A percentile compares a stretch with the other conserved stretches of the same genome.
Evolutionary conservation across 2,888 invertebrate species (phyloP).

Genomic region (Ptilodon capucinus): DNA sequence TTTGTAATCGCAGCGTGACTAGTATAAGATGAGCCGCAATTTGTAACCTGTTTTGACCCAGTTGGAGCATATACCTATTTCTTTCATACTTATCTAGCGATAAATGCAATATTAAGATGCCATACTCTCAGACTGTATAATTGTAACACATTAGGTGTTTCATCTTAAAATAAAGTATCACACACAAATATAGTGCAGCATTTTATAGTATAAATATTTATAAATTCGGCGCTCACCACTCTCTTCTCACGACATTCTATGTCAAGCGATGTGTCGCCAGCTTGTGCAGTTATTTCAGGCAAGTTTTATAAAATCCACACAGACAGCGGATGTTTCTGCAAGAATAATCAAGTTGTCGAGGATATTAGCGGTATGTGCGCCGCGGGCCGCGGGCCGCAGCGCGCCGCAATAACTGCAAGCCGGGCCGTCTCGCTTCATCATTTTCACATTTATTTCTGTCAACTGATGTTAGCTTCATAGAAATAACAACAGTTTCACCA

Average conservation of each 20-base stretch:
- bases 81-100: slow-evolving; percentile 7
- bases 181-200: too few relatives aligned
- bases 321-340: too few relatives aligned
- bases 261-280: too few relatives aligned
- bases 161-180: too few relatives aligned
- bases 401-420: background rate
- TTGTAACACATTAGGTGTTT: too few relatives aligned
- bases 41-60: slow-evolving; percentile 17
- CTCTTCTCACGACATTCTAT: too few relatives aligned
- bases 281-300: too few relatives aligned
- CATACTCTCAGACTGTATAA: too few relatives aligned
- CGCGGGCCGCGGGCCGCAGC: too few relatives aligned
- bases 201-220: too few relatives aligned
- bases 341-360: background rate
- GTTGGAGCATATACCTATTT: slow-evolving; percentile 11
- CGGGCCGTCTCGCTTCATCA: background rate
- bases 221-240: too few relatives aligned
- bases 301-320: too few relatives aligned
- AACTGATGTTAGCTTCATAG: background rate
- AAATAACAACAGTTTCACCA: background rate
- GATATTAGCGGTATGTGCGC: background rate
- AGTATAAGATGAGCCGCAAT: slow-evolving; percentile 4
- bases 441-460: background rate
- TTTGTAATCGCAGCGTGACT: background rate
- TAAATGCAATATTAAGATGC: background rate